Evolutionary conservation across 1,140 invertebrate species (phyloP), one percentile per base, ranked within the genome.

Genomic region (Camponotus pennsylvanicus): DNA sequence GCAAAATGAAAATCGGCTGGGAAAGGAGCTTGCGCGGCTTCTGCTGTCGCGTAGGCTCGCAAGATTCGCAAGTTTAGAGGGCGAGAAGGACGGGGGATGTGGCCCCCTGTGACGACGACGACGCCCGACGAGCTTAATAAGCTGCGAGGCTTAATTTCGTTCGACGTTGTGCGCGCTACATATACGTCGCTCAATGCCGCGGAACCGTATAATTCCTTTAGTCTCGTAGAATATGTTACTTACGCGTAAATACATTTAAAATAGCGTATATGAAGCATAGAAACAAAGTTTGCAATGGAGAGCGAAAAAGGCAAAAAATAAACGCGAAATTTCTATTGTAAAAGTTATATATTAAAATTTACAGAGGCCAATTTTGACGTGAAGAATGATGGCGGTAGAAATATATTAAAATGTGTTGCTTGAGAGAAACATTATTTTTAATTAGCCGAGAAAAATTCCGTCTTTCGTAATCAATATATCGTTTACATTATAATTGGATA

Each of bases 1-100:
- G 91, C 91, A 92, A 93, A 93, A 93, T 92, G 92, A 92, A 91
- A 92, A 83, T 87, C 85, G 71, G 79, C 86, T 87, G 34, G 71
- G 61, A 76, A 70, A 73, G 64, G 45, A 79, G 67, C 42, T 75
- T 40, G 55, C 69, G 52, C 69, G 61, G 15, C 21, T 69, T 69
- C 67, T 57, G 57, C 70, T 40, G 82, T 66, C 69, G 69, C 49
- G 13, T 86, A 55, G 55, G 21, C 57, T 64, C 57, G 42, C 27
- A 37, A 34, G 6, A 34, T 37, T 64, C 61, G 67, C 69, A 61
- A 73, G 34, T 34, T 4, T 3, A 40, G 27, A 9, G 8, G 9
- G 42, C 3, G 3, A 45, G 11, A 45, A 0, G 42, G 42, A 9
- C 0, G 3, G 42, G 42, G 42, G 42, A 9, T 45, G 42, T 11